phyloP scores from a whole-genome alignment of 2,113 vertebrate genomes.

The Caretta caretta region DNA sequence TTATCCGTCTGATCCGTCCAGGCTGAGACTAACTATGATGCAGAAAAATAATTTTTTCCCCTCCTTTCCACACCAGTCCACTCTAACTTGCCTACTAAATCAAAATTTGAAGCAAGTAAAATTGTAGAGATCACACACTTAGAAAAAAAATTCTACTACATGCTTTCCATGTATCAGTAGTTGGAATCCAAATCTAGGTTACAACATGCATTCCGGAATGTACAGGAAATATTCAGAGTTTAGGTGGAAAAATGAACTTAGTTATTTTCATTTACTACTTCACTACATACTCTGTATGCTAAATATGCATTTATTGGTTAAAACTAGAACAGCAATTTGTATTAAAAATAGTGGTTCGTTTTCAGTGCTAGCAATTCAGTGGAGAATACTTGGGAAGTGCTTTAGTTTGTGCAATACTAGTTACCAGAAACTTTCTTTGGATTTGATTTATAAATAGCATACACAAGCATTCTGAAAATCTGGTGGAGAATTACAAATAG shows the following conservation, averaged over 20 bases:
- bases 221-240: slow-evolving; percentile 11
- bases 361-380: neutral
- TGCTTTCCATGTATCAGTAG: neutral
- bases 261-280: neutral
- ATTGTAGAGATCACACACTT: slow-evolving; percentile 23
- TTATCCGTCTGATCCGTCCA: neutral
- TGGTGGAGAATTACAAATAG: slow-evolving; percentile 43
- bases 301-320: slow-evolving; percentile 40
- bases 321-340: neutral
- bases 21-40: neutral
- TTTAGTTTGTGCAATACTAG: neutral
- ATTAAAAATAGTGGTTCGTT: neutral
- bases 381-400: neutral
- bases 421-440: neutral
- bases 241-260: slow-evolving; percentile 43
- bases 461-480: neutral
- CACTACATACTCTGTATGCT: slow-evolving; percentile 34
- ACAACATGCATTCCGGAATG: slow-evolving; percentile 4
- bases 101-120: slow-evolving; percentile 8
- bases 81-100: neutral
- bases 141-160: neutral
- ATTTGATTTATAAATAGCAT: neutral
- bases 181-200: slow-evolving; percentile 36
- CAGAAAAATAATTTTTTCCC: fast-evolving
- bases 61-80: neutral